Conservation (phyloP, 2,888 invertebrate genomes). For the Amphipoea oculea region DNA sequence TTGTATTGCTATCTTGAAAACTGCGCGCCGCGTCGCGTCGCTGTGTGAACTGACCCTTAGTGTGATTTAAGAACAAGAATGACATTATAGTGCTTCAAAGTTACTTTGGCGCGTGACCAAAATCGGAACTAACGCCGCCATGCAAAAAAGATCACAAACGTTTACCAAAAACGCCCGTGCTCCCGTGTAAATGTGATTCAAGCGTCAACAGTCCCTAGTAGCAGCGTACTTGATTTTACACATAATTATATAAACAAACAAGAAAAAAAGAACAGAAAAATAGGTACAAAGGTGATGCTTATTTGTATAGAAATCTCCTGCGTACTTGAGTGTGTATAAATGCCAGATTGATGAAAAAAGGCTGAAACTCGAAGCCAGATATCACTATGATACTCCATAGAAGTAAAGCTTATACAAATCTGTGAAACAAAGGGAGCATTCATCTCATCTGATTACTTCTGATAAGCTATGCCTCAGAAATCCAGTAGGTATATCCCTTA, state of each 20-base stretch:
- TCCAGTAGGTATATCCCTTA: constrained; percentile 3
- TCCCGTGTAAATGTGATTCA: not conserved
- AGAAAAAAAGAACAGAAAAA: too few species aligned
- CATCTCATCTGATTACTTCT: not conserved
- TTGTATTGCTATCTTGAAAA: too few species aligned
- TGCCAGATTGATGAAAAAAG: not conserved
- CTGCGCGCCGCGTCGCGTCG: too few species aligned
- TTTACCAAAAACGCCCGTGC: not conserved
- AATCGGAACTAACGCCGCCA: not conserved
- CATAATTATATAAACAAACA: too few species aligned
- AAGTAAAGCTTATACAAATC: not conserved
- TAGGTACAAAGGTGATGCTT: too few species aligned
- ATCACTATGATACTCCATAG: not conserved
- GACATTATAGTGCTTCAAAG: not conserved
- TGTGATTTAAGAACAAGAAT: not conserved
- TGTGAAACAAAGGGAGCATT: not conserved
- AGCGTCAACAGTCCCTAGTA: not conserved
- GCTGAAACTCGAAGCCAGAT: not conserved
- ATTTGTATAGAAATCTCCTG: too few species aligned
- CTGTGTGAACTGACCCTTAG: too few species aligned
- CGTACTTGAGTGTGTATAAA: not conserved
- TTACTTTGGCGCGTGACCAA: not conserved
- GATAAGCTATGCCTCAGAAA: constrained; percentile 6
- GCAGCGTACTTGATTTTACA: too few species aligned
- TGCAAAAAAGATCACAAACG: not conserved